Base-by-base conservation (phyloP, 2,797 vertebrate genomes). In the Siniperca undulata region DNA sequence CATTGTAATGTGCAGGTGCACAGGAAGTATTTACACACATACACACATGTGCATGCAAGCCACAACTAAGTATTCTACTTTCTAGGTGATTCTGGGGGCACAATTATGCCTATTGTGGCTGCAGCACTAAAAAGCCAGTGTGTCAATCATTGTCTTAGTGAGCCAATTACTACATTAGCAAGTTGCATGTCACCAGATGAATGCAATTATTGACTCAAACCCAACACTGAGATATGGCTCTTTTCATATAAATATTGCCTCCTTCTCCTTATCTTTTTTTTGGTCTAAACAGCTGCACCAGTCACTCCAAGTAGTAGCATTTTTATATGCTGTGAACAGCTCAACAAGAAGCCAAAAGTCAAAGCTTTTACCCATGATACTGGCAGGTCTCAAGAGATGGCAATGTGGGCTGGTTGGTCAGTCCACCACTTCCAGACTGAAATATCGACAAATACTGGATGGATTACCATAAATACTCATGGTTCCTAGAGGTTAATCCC, bases 161-260 rank as follows among this genome's bases (percentile, higher is more conserved):
- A 77, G 56, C 84, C 78, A 80, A 84, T 83, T 80, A 80, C 68
- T 72, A 77, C 88, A 89, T 91, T 78, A 82, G 72, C 69, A 79
- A 81, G 79, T 78, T 82, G 70, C 53, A 74, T 77, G 75, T 80
- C 77, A 81, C n/a, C 70, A 88, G 38, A 86, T 81, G 22, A 80
- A 86, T 69, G 42, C 42, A 81, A 82, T 86, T 82, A 92, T 72
- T 78, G 69, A 85, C 82, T 69, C 67, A 70, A 76, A 70, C 58
- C 66, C 22, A 80, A 74, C 64, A 61, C 56, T 11, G 13, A 70
- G 13, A 69, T 65, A 42, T 77, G 56, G 30, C 24, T 67, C 34
- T 46, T 62, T 85, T 69, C 5, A 42, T 59, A 30, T 4, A 71
- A 72, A 85, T 58, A 10, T 74, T 42, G 42, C 1, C 50, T 36